Percentiles rank a stretch among this genome's conserved stretches.
Evolutionary conservation across 2,888 invertebrate genomes (phyloP).

Genomic region (Cataglyphis albicans): DNA sequence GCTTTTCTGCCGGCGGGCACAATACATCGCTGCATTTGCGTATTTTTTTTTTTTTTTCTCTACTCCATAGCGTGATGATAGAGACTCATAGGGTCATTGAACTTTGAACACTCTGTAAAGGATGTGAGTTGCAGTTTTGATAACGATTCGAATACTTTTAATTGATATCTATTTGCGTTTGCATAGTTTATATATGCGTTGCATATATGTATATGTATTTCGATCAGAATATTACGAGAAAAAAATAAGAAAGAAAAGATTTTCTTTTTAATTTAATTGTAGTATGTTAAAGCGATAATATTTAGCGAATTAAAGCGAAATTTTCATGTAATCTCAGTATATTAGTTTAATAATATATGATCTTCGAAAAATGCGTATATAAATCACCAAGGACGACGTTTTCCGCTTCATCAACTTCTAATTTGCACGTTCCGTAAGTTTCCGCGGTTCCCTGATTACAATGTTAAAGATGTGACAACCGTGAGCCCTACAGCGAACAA

Average conservation of each 20-base stretch:
- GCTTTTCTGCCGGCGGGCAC: conserved; percentile 45
- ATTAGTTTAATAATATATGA: background rate
- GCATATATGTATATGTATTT: background rate
- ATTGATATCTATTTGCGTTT: conserved; percentile 29
- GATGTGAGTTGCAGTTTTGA: conserved; percentile 16
- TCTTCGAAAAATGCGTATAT: conserved; percentile 17
- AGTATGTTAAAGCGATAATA: background rate
- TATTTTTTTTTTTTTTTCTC: conserved; percentile 41
- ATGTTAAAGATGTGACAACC: conserved; percentile 56
- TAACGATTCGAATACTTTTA: conserved; percentile 30
- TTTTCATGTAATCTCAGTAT: background rate
- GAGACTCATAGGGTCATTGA: conserved; percentile 46
- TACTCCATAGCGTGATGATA: conserved; percentile 42
- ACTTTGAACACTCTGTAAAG: conserved; percentile 34
- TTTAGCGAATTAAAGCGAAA: background rate
- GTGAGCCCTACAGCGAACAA: conserved; percentile 52
- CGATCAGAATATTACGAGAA: background rate
- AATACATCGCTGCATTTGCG: conserved; percentile 52
- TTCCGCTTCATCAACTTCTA: conserved; percentile 51
- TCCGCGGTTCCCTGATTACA: conserved; percentile 44
- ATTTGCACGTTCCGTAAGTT: conserved; percentile 49
- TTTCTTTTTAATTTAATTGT: background rate
- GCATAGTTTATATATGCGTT: conserved; percentile 1
- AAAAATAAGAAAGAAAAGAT: background rate
- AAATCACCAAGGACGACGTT: conserved; percentile 31